Conservation (phyloP, 2,797 vertebrate genomes). For the Pelobates cultripes region DNA sequence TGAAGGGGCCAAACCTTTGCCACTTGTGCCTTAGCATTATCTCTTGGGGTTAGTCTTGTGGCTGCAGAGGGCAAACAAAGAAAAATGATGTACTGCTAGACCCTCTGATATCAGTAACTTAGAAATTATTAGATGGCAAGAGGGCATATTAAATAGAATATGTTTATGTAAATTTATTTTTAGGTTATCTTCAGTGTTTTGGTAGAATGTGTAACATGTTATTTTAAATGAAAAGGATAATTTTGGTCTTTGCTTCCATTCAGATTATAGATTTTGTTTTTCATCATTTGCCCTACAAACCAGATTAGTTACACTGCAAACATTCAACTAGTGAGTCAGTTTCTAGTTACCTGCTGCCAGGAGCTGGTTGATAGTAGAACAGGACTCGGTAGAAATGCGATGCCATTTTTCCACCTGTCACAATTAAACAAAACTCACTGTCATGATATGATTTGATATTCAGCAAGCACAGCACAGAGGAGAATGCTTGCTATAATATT, state of each 20-base stretch:
- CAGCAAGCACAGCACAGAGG: not conserved
- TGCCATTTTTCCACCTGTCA: conserved; percentile 85
- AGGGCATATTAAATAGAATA: not conserved
- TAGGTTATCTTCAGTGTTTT: not conserved
- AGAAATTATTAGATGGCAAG: not conserved
- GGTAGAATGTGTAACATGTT: not conserved
- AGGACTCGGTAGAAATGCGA: conserved; percentile 79
- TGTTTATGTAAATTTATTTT: not conserved
- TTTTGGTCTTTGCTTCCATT: not conserved
- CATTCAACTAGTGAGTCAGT: not conserved
- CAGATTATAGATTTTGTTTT: not conserved
- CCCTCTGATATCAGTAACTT: not conserved
- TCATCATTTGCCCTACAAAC: not conserved
- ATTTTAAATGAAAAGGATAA: not conserved
- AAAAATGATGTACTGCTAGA: conserved; percentile 62
- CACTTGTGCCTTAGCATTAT: conserved; percentile 52
- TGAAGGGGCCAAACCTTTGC: conserved; percentile 73
- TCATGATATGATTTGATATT: no score
- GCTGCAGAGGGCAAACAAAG: conserved; percentile 80
- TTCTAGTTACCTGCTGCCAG: conserved; percentile 81
- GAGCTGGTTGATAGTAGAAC: conserved; percentile 83
- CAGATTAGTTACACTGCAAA: conserved; percentile 18
- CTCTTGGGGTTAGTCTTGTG: conserved; percentile 72
- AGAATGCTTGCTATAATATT: not conserved
- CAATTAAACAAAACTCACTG: conserved; percentile 20